These are phyloP conservation scores for Hetaerina americana DNA, from an alignment of 1,140 invertebrate genomes.

Conservation along the genomic window DNA sequence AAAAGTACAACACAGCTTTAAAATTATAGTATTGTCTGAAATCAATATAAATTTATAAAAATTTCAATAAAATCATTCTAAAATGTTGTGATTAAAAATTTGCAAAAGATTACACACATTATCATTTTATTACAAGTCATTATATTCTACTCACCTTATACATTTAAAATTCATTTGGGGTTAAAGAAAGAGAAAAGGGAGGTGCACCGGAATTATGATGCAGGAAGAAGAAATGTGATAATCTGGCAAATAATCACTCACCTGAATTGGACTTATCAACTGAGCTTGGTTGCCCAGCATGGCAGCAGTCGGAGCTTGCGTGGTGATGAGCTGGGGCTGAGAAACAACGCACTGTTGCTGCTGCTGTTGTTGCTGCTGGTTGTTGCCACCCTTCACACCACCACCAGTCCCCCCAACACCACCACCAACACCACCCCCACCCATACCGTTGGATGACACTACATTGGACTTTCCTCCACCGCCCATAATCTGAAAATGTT, in stretches of 20 bases:
- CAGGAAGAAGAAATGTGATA: no score
- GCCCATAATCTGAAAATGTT: not conserved
- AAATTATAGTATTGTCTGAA: no score
- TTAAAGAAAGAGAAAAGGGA: no score
- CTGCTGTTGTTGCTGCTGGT: not conserved
- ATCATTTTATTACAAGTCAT: no score
- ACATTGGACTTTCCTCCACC: constrained; percentile 20
- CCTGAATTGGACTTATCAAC: constrained; percentile 14
- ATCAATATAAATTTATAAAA: no score
- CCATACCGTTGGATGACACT: constrained; percentile 14
- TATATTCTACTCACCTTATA: no score
- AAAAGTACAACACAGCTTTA: no score
- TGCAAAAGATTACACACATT: no score
- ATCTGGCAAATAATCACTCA: constrained; percentile 2
- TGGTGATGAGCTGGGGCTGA: constrained; percentile 22
- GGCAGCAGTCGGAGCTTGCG: constrained; percentile 19
- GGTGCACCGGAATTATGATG: no score
- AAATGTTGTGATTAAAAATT: no score
- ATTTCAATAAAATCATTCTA: no score
- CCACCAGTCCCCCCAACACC: constrained; percentile 8
- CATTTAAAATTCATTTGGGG: no score
- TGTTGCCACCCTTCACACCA: not conserved
- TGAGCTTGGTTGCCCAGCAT: constrained; percentile 22
- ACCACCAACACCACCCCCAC: constrained; percentile 1
- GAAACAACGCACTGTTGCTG: constrained; percentile 10